A percentile compares a stretch with the other conserved stretches of the same genome.
Evolutionary conservation across 2,888 invertebrate species (phyloP).

Genomic region (Agrochola macilenta): DNA sequence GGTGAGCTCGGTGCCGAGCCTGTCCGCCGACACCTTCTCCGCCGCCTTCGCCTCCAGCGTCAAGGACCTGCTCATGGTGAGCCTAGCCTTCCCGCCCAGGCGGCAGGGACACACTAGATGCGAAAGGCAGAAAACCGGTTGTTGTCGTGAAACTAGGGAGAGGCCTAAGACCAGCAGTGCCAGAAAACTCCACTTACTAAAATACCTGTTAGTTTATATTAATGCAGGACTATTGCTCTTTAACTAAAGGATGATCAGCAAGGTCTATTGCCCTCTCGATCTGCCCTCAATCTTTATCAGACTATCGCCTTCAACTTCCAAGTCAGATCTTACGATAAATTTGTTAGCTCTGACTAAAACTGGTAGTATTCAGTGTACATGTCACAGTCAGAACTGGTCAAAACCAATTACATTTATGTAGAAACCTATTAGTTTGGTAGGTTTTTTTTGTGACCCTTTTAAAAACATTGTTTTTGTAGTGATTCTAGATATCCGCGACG

Average conservation of each 20-base stretch:
- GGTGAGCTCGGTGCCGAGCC: slow-evolving; percentile 97
- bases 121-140: background rate
- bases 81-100: background rate
- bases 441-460: background rate
- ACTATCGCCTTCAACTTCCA: background rate
- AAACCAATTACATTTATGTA: background rate
- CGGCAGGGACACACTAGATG: background rate
- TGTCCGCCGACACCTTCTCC: slow-evolving; percentile 96
- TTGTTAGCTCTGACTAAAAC: background rate
- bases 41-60: slow-evolving; percentile 98
- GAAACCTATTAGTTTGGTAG: background rate
- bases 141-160: background rate
- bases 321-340: background rate
- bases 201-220: background rate
- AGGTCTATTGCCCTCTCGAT: background rate
- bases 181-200: background rate
- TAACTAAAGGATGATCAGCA: background rate
- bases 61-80: slow-evolving; percentile 98
- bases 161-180: background rate
- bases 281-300: background rate
- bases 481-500: background rate
- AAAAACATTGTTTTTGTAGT: background rate
- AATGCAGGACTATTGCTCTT: background rate
- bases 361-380: background rate
- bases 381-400: no score